These are phyloP conservation scores for Drosophila aldrichi DNA, from an alignment of 2,888 invertebrate species.

Conservation along the genomic window DNA sequence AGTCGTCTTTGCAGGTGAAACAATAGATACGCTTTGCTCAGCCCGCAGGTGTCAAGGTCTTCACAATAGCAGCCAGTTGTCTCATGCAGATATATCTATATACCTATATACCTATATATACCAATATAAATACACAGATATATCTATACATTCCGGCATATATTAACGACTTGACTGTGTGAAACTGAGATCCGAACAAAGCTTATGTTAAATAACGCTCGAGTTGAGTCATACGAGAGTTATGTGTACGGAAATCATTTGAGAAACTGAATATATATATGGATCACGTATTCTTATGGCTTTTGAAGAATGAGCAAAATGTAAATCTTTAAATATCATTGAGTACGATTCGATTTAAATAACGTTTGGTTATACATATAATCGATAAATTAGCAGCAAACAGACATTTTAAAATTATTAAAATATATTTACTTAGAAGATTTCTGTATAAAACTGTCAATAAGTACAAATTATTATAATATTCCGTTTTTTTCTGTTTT, in stretches of 20 bases:
- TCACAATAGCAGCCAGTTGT: constrained; percentile 39
- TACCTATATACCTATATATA: not conserved
- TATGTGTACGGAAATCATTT: constrained; percentile 7
- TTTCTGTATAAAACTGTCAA: too few species aligned
- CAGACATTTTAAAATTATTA: too few species aligned
- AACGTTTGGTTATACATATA: not conserved
- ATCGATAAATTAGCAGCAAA: not conserved
- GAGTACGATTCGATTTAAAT: not conserved
- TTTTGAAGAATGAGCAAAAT: not conserved
- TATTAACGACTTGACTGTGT: constrained; percentile 23
- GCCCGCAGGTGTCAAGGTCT: constrained; percentile 50
- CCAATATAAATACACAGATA: not conserved
- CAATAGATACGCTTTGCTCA: constrained; percentile 33
- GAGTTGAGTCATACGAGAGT: constrained; percentile 2
- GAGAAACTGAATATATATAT: not conserved
- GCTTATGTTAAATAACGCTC: constrained; percentile 8
- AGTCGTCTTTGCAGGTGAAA: constrained; percentile 24
- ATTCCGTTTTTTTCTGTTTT: too few species aligned
- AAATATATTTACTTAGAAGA: too few species aligned
- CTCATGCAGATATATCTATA: not conserved
- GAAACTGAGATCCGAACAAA: constrained; percentile 20
- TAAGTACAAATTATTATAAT: too few species aligned
- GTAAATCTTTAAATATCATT: not conserved
- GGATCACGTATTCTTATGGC: not conserved
- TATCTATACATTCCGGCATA: constrained; percentile 15